Evolutionary conservation across 1,140 invertebrate species (phyloP), one percentile per base, ranked within the genome.

Genomic region (Tetragonula clypearis): DNA sequence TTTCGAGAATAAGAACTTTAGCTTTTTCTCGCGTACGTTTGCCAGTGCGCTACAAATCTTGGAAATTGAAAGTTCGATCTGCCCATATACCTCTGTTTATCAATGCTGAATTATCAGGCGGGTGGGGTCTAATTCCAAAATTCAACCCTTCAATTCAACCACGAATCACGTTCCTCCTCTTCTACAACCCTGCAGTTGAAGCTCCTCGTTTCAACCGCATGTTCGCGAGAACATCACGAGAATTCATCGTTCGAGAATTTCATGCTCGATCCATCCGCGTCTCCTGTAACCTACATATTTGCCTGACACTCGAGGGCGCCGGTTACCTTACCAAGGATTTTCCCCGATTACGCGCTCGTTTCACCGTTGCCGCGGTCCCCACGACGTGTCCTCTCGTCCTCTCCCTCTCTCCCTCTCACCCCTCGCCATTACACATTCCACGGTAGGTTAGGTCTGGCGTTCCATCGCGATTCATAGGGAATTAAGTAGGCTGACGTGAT

Each of bases 401-500:
- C 56, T 19, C 56, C 19, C 56, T 35, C 35, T 35, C 35, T 35
- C 35, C 3, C 35, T 35, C 35, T 35, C 6, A 15, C n/a, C 15
- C 35, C 23, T 56, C 69, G 23, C 58, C 82, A 79, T 84, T 84
- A 79, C 76, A 62, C 77, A 79, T 84, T 84, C 82, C 82, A 14
- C 5, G 15, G 66, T 41, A 26, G n/a, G n/a, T 17, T 62, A 62
- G 23, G 41, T 49, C 41, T 49, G 5, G 26, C 21, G 75, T 53
- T 84, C 75, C 82, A 55, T 60, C 77, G 77, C 68, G 76, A 84
- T 84, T 84, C 82, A 84, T 72, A 72, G 82, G 71, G 77, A 79
- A 79, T 84, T 84, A 84, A 84, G 77, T 84, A 79, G 82, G 77
- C 76, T 49, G 77, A 79, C 68, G 82, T 79, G 82, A 84, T 84